Evolutionary conservation across 1,140 invertebrate species (phyloP).

Genomic region (Anastrepha obliqua): DNA sequence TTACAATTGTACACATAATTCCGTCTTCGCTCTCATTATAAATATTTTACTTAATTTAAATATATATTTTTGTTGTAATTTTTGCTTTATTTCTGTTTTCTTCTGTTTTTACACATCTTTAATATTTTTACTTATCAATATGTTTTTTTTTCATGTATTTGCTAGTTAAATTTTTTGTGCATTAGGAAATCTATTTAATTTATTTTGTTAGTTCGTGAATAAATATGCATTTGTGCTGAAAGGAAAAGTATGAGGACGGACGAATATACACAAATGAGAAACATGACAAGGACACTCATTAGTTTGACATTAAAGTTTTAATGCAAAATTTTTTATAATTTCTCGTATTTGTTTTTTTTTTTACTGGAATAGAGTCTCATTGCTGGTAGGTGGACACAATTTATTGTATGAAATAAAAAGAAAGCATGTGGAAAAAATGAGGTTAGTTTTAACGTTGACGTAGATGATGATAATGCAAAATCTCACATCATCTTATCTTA

Average conservation of each 20-base stretch:
- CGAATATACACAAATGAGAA: conserved; percentile 39
- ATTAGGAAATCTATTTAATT: not conserved
- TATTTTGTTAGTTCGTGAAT: not conserved
- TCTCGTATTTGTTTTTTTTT: not conserved
- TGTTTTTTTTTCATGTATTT: conserved; percentile 3
- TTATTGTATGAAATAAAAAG: no score
- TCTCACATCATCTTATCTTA: no score
- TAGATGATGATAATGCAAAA: no score
- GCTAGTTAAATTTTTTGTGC: conserved; percentile 23
- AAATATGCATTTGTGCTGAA: conserved; percentile 33
- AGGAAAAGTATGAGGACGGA: conserved; percentile 46
- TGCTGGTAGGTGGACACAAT: not conserved
- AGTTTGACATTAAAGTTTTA: conserved; percentile 9
- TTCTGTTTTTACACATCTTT: not conserved
- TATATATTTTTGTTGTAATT: not conserved
- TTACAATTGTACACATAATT: conserved; percentile 44
- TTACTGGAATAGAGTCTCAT: not conserved
- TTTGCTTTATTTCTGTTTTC: not conserved
- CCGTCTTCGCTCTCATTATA: conserved; percentile 35
- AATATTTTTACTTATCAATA: no score
- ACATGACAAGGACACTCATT: conserved; percentile 25
- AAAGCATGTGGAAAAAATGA: not conserved
- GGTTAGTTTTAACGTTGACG: not conserved
- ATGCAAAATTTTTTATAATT: not conserved
- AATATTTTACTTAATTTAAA: no score